Evolutionary conservation across 2,797 vertebrate species (phyloP).

Genomic region (Melopsittacus undulatus): DNA sequence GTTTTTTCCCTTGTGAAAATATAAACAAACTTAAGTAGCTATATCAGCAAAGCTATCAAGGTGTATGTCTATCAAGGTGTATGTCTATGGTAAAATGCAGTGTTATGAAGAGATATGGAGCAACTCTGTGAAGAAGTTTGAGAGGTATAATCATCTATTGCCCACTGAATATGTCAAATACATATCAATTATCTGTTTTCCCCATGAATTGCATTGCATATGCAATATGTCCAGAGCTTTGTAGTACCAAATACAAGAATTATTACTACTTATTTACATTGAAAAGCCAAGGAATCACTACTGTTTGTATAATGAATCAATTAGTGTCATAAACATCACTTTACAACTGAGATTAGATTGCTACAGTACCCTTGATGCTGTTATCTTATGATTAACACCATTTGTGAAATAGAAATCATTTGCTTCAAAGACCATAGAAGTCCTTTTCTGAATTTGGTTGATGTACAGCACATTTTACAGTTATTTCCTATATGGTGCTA

Average conservation of each 20-base stretch:
- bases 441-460: background rate
- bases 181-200: background rate
- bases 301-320: background rate
- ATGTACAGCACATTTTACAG: background rate
- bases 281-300: background rate
- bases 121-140: background rate
- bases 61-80: background rate
- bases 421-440: background rate
- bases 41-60: background rate
- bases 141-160: background rate
- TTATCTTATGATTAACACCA: background rate
- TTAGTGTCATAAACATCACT: constrained; percentile 33
- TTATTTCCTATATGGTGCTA: background rate
- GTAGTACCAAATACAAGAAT: background rate
- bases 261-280: background rate
- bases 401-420: background rate
- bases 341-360: constrained; percentile 10
- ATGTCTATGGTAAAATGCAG: background rate
- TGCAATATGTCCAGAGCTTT: background rate
- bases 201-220: background rate
- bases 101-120: background rate
- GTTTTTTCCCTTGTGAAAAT: background rate
- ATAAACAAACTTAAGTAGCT: background rate
- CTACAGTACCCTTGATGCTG: background rate
- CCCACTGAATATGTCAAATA: background rate